Base-by-base conservation (phyloP, 2,113 vertebrate genomes). In the Hyperopisus bebe region DNA sequence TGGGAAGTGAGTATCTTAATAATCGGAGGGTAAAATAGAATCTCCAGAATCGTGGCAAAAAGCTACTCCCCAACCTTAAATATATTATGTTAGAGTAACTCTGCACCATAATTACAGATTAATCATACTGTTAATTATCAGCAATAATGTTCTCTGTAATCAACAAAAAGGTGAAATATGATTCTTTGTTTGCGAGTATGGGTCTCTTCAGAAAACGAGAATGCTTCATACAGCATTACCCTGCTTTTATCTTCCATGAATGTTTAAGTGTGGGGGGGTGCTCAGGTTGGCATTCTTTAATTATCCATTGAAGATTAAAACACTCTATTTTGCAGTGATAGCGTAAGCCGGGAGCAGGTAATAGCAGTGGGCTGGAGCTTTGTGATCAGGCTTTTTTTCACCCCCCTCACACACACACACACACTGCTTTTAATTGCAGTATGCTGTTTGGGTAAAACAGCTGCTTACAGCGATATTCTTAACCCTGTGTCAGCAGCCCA, bases 241-340 rank as follows among this genome's bases (percentile, higher is more conserved):
- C 55, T 5, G 19, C 87, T 88, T 88, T 88, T 39, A 88, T 88
- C 55, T 66, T 88, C 39, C 42, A 31, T 88, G 55, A 88, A 88
- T 88, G 51, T 88, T 27, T 11, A 42, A 88, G 86, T 80, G 74
- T 8, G 74, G 35, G 74, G 74, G 35, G 95, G 94, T 94, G 95
- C 94, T 95, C 95, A 95, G 93, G 95, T 93, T 95, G 93, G 92
- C 93, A 92, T 94, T 94, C 94, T 94, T 96, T 95, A 95, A 96
- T 95, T 95, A 95, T 96, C 95, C 93, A 92, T 95, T 96, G 95
- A 95, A 88, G 31, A 58, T 88, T 88, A 58, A 58, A 88, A 44
- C 95, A 94, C 92, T 95, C 94, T 94, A 91, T 91, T 94, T 92
- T 94, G 96, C 95, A 94, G 94, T 92, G 96, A 95, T 94, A 93